These are phyloP conservation scores for Drepana arcuata DNA, from an alignment of 1,140 invertebrate species.

Conservation along the genomic window DNA sequence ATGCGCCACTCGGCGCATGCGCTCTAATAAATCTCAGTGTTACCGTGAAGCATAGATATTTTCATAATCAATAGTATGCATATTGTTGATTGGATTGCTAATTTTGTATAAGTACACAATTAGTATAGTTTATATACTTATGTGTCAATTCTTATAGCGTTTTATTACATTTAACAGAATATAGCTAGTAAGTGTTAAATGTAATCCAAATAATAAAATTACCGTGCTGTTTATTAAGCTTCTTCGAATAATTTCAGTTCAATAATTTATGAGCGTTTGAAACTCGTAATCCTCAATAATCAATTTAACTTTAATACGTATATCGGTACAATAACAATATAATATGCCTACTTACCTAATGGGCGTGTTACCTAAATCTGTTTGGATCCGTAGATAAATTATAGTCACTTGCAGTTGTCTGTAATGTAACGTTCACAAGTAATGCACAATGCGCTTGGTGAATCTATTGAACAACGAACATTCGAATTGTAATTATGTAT, in stretches of 20 bases:
- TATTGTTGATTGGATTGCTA: conserved; percentile 67
- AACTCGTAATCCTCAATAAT: conserved; percentile 17
- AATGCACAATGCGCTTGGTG: no score
- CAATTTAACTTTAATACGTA: conserved; percentile 16
- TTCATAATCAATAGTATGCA: conserved; percentile 69
- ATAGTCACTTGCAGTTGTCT: no score
- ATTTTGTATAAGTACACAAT: conserved; percentile 70
- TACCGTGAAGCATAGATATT: conserved; percentile 58
- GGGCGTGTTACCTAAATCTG: no score
- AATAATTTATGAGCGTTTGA: conserved; percentile 14
- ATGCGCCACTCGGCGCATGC: conserved; percentile 9
- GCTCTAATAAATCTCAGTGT: conserved; percentile 30
- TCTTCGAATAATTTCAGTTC: conserved; percentile 29
- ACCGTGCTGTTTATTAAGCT: conserved; percentile 47
- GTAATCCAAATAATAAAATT: conserved; percentile 42
- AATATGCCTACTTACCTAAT: no score
- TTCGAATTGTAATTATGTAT: conserved; percentile 41
- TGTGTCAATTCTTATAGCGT: conserved; percentile 73
- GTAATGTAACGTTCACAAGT: no score
- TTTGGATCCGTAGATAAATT: no score
- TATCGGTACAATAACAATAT: conserved; percentile 8
- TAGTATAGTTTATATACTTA: conserved; percentile 74
- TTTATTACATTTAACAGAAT: conserved; percentile 68
- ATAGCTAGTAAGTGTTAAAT: conserved; percentile 69
- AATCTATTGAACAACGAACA: conserved; percentile 59